Conservation (phyloP, 2,797 vertebrate genomes). For the Sebastes elongatus region DNA sequence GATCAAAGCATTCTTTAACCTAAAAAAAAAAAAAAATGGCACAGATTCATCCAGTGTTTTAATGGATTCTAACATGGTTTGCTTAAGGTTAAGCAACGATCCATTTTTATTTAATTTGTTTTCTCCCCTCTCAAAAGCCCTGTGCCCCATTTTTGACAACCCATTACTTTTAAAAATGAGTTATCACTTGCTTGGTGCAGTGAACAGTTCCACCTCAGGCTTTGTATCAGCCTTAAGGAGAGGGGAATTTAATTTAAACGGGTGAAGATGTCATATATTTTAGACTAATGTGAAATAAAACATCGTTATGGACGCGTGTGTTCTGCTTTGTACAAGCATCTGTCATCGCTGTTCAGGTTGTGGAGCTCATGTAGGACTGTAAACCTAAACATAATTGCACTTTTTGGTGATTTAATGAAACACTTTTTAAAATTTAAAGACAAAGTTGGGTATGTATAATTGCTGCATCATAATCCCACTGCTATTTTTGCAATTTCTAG, state of each 20-base stretch:
- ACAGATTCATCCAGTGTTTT: slow-evolving; percentile 51
- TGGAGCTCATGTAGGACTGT: background rate
- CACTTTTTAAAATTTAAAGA: background rate
- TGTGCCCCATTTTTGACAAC: slow-evolving; percentile 62
- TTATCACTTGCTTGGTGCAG: slow-evolving; percentile 49
- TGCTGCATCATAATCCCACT: background rate
- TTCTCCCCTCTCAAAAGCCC: slow-evolving; percentile 41
- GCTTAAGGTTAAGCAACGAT: slow-evolving; percentile 63
- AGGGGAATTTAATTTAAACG: slow-evolving; percentile 40
- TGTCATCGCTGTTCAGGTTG: slow-evolving; percentile 10
- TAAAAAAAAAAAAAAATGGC: slow-evolving; percentile 42
- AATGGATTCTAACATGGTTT: slow-evolving; percentile 60
- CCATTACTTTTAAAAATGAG: slow-evolving; percentile 63
- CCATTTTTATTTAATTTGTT: slow-evolving; percentile 72
- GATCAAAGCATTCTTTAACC: slow-evolving; percentile 69
- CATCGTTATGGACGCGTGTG: background rate
- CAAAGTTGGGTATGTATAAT: background rate
- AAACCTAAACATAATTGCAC: background rate
- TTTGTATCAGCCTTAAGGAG: slow-evolving; percentile 50
- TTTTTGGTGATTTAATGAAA: slow-evolving; percentile 13
- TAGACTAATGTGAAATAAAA: slow-evolving; percentile 49
- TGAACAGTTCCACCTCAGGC: slow-evolving; percentile 47
- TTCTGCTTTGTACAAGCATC: slow-evolving; percentile 3
- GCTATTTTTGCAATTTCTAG: background rate
- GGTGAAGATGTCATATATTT: slow-evolving; percentile 45